Conservation (phyloP, 2,888 invertebrate genomes). For the Melipona bicolor region DNA sequence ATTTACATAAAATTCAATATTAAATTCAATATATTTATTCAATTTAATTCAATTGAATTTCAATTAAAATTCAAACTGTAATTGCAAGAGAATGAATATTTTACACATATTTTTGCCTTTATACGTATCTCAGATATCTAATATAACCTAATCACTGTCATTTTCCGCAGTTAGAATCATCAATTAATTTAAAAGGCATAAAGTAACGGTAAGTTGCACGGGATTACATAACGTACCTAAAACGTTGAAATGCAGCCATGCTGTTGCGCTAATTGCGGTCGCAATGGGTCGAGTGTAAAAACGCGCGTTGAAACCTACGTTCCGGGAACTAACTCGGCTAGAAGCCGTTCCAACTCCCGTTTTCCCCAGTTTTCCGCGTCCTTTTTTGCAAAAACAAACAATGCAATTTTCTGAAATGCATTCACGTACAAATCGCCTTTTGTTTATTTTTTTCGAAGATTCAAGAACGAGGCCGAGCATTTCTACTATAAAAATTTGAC, state of each 20-base stretch:
- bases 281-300: constrained; percentile 40
- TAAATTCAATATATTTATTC: too few species aligned
- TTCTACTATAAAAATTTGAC: neutral
- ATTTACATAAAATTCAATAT: too few species aligned
- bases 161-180: neutral
- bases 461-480: neutral
- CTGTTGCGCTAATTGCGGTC: constrained; percentile 47
- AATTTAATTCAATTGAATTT: too few species aligned
- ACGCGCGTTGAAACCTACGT: constrained; percentile 38
- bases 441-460: neutral
- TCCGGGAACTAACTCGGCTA: constrained; percentile 23
- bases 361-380: neutral
- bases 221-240: constrained; percentile 53
- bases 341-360: constrained; percentile 34
- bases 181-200: constrained; percentile 23
- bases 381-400: neutral
- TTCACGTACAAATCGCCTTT: neutral
- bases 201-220: constrained; percentile 37
- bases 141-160: neutral
- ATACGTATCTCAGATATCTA: neutral
- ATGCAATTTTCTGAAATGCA: neutral
- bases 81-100: too few species aligned
- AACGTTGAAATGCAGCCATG: constrained; percentile 37
- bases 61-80: too few species aligned
- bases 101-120: neutral